Percentiles rank a stretch among this genome's conserved stretches.
Evolutionary conservation across 2,797 vertebrate genomes (phyloP).

Genomic region (Chloroceryle inda): DNA sequence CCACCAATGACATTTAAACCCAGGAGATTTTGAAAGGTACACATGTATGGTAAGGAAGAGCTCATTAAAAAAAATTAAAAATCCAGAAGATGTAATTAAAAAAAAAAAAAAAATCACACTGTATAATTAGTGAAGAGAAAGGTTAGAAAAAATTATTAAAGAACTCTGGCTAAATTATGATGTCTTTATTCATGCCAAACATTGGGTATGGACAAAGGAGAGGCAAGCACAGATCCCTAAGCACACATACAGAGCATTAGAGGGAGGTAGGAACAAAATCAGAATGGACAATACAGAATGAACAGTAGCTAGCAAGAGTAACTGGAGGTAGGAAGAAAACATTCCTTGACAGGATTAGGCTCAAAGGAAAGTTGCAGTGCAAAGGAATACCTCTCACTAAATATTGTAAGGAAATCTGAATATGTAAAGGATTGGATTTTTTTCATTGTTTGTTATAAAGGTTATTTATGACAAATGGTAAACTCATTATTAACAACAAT

Average conservation of each 20-base stretch:
- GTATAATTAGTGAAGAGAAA: neutral
- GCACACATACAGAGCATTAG: neutral
- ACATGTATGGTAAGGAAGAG: neutral
- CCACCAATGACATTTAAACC: neutral
- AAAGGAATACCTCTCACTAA: neutral
- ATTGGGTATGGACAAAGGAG: neutral
- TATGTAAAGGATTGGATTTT: accelerated
- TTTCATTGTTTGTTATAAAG: neutral
- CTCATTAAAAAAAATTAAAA: neutral
- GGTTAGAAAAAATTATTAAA: neutral
- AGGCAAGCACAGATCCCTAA: neutral
- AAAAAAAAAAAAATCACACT: neutral
- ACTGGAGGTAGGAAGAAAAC: neutral
- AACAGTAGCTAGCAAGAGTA: neutral
- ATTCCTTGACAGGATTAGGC: neutral
- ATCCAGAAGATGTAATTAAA: neutral
- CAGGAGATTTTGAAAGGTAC: neutral
- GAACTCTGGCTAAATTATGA: neutral
- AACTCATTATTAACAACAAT: neutral
- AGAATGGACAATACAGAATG: neutral
- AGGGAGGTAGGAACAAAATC: neutral
- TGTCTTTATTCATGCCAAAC: neutral
- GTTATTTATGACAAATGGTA: neutral
- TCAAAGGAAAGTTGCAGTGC: neutral
- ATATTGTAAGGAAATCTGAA: neutral